phyloP scores from a whole-genome alignment of 2,888 invertebrate genomes.

The Protonemura montana region DNA sequence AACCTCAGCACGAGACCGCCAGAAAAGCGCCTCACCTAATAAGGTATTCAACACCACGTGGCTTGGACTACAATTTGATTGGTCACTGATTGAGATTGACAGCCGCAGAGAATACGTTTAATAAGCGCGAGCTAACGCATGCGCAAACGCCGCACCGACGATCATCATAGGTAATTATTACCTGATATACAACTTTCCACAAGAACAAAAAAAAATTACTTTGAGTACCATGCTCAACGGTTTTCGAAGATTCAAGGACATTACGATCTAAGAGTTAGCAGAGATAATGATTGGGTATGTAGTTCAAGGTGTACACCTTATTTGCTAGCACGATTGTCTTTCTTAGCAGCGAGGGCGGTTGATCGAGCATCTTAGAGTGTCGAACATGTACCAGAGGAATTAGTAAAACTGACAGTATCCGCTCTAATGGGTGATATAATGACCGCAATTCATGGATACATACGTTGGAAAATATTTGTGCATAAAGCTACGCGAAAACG shows the following conservation, averaged over 20 bases:
- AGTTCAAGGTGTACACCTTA: conserved; percentile 39
- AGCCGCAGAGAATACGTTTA: conserved; percentile 34
- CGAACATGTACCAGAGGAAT: background rate
- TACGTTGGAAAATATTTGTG: background rate
- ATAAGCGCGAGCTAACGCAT: background rate
- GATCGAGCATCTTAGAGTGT: background rate
- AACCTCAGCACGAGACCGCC: background rate
- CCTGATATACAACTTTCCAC: conserved; percentile 18
- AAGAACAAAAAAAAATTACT: background rate
- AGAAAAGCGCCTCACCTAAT: conserved; percentile 1
- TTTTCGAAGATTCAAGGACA: conserved; percentile 4
- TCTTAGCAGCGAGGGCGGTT: background rate
- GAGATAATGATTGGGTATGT: conserved; percentile 28
- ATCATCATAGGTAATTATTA: conserved; percentile 23
- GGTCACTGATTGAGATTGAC: conserved; percentile 37
- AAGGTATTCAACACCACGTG: conserved; percentile 38
- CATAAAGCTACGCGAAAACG: background rate
- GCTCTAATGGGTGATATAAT: background rate
- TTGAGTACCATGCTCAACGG: conserved; percentile 2
- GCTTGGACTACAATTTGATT: conserved; percentile 1
- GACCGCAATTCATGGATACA: background rate
- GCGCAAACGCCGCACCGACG: background rate
- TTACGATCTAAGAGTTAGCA: background rate
- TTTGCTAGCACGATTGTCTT: conserved; percentile 35
- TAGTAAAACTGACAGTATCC: background rate